Evolutionary conservation across 2,797 vertebrate species (phyloP).

Genomic region (Tarsius wallacei): DNA sequence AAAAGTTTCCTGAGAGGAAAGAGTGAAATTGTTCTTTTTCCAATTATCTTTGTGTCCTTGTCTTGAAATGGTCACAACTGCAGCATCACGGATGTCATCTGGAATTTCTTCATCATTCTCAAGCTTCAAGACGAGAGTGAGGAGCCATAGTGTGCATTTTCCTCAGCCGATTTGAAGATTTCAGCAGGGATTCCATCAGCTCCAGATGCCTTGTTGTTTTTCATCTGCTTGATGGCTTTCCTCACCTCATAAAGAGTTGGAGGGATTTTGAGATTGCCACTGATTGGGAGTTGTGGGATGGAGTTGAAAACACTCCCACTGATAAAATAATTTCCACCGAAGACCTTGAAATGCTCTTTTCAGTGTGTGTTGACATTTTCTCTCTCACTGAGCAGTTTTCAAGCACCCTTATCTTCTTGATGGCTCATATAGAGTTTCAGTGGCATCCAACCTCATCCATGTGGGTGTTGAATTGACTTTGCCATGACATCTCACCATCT

Average conservation of each 20-base stretch:
- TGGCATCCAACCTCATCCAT: background rate
- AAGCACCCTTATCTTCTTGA: constrained; percentile 56
- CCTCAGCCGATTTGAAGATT: constrained; percentile 79
- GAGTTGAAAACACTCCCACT: constrained; percentile 84
- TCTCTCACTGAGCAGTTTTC: constrained; percentile 73
- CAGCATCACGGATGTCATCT: constrained; percentile 79
- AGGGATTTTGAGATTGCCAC: constrained; percentile 82
- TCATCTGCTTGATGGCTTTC: constrained; percentile 88
- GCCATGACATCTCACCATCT: background rate
- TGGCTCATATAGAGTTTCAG: constrained; percentile 28
- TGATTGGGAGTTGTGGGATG: constrained; percentile 78
- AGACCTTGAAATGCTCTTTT: constrained; percentile 83
- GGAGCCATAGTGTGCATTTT: constrained; percentile 77
- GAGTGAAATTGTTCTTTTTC: background rate
- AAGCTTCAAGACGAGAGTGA: constrained; percentile 55
- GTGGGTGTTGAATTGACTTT: background rate
- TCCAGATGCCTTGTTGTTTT: constrained; percentile 87
- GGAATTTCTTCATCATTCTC: constrained; percentile 81
- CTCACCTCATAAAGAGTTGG: constrained; percentile 87
- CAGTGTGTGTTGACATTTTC: constrained; percentile 72
- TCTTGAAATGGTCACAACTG: constrained; percentile 71
- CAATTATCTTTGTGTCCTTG: constrained; percentile 69
- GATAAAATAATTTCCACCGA: constrained; percentile 83
- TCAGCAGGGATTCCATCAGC: constrained; percentile 85
- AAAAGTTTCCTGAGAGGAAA: background rate